Base-by-base conservation (phyloP, 2,113 vertebrate genomes). In the Mastomys natalensis region DNA sequence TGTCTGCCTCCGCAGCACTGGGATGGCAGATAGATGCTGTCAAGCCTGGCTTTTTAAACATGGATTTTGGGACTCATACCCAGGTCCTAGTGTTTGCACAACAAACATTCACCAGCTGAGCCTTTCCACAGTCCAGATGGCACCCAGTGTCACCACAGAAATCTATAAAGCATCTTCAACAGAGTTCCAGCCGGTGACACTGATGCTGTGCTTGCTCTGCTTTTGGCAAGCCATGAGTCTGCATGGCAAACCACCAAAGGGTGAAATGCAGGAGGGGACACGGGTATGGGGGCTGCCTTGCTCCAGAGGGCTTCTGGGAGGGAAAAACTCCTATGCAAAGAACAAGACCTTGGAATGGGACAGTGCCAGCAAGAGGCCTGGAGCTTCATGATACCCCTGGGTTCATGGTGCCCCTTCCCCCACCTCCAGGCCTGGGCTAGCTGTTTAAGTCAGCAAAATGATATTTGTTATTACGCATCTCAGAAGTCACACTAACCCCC, bases 161-260 rank as follows among this genome's bases (percentile, higher is more conserved):
- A 90, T 81, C 22, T 5, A 2, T 51, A 26, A 76, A 70, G 11
- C 22, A 0, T 85, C 90, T 95, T 88, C 68, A 29, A 29, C 10
- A 17, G 26, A 11, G 34, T 31, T 34, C 40, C 29, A 34, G 53
- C 51, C 16, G 5, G 0, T 1, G 66, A 37, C n/a, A 16, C 45
- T 19, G 40, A 37, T 0, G 0, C 7, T 0, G 64, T 1, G 17
- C 82, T 82, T 37, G 86, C 55, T 2, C 16, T 9, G 15, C 45
- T 77, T 26, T 60, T 64, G 74, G 13, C 8, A 4, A 43, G n/a
- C 31, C 0, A 0, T 85, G 1, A n/a, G 7, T 40, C 12, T 31
- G 40, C 2, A 1, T 11, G 12, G 40, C 9, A 43, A 85, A 60
- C n/a, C 2, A 0, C 58, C 10, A 7, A 1, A 8, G 66, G 22